Percentiles rank a stretch among this genome's conserved stretches.
phyloP scores from a whole-genome alignment of 2,113 vertebrate species.

The Rhinopithecus roxellana region DNA sequence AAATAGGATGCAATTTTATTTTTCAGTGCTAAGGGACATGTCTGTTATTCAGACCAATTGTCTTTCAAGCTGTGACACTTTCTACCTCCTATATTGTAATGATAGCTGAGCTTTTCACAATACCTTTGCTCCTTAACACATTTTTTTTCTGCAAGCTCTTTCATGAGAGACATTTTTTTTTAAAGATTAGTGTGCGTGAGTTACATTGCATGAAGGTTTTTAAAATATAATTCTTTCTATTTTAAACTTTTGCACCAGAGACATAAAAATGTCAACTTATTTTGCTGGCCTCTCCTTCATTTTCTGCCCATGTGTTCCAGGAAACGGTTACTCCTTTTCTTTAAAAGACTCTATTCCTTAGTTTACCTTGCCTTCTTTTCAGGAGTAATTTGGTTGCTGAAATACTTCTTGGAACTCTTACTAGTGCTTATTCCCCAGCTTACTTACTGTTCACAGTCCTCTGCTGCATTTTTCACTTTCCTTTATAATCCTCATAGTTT shows the following conservation, averaged over 20 bases:
- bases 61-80: conserved; percentile 3
- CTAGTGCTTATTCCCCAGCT: not conserved
- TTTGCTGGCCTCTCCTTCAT: not conserved
- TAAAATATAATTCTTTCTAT: not conserved
- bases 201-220: not conserved
- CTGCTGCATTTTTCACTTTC: not conserved
- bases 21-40: not conserved
- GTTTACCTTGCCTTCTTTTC: not conserved
- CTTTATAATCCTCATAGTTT: not conserved
- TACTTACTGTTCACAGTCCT: not conserved
- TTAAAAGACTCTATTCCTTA: not conserved
- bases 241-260: not conserved
- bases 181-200: not conserved
- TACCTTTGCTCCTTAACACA: not conserved
- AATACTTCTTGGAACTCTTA: not conserved
- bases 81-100: not conserved
- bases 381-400: not conserved
- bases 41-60: conserved; percentile 23
- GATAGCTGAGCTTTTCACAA: not conserved
- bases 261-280: not conserved
- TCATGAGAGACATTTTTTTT: not conserved
- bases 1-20: conserved; percentile 15
- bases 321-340: not conserved
- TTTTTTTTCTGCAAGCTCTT: not conserved
- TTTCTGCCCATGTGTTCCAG: not conserved